A percentile compares a stretch with the other conserved stretches of the same genome.
phyloP scores from a whole-genome alignment of 2,888 invertebrate genomes.

The Parnassius mnemosyne region DNA sequence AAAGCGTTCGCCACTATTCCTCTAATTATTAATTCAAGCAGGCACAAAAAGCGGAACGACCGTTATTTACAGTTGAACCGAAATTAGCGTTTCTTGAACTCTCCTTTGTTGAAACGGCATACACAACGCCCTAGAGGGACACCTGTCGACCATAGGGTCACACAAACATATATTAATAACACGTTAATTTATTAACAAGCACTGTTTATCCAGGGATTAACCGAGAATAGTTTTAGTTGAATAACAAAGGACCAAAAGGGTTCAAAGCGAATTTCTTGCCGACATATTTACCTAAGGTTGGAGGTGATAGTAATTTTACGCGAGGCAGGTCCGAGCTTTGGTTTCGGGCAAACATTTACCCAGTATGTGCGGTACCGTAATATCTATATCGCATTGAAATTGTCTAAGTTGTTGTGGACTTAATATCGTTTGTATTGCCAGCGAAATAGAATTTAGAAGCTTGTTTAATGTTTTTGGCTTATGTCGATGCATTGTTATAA shows the following conservation, averaged over 20 bases:
- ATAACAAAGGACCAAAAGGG: constrained; percentile 78
- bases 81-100: constrained; percentile 68
- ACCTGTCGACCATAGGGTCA: constrained; percentile 72
- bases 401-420: constrained; percentile 23
- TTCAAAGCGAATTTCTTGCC: constrained; percentile 80
- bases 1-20: constrained; percentile 26
- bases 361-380: constrained; percentile 48
- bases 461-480: too few relatives aligned
- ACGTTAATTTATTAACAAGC: constrained; percentile 79
- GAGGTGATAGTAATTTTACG: constrained; percentile 80
- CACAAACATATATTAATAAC: constrained; percentile 79
- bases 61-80: constrained; percentile 73
- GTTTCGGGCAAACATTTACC: constrained; percentile 43
- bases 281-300: constrained; percentile 79
- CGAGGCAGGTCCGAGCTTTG: constrained; percentile 72
- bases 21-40: constrained; percentile 60
- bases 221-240: constrained; percentile 80
- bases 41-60: constrained; percentile 66
- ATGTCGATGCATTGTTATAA: too few relatives aligned
- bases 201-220: constrained; percentile 79
- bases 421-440: constrained; percentile 8
- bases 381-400: constrained; percentile 26
- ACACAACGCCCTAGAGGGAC: constrained; percentile 66
- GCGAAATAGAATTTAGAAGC: too few relatives aligned
- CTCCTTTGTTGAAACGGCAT: constrained; percentile 70